Base-by-base conservation (phyloP, 2,113 vertebrate genomes). In the Nyctibius bracteatus region DNA sequence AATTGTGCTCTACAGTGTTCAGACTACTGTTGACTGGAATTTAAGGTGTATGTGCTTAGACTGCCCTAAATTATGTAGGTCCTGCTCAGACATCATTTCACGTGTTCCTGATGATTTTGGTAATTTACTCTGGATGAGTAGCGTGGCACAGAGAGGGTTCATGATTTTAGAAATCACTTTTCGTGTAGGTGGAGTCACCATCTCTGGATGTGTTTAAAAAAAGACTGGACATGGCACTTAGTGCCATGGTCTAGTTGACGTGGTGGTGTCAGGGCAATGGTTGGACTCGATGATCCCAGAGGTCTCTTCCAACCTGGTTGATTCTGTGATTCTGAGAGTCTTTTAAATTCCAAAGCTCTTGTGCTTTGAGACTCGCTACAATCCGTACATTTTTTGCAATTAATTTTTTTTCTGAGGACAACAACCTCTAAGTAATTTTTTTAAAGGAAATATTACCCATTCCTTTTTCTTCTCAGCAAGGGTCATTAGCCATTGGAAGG, bases 31-130 rank as follows among this genome's bases (percentile, higher is more conserved):
- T 85, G 43, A 14, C 39, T 59, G 37, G 33, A 59, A 35, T 35
- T 75, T 25, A 71, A 63, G 25, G 17, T 6, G 1, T 8, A 30
- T 4, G 9, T 49, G 39, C 43, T 81, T 41, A 30, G 33, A 51
- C 31, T 57, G 55, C 35, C 43, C 47, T 55, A 35, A 88, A 59
- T 44, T 23, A 23, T 6, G 15, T n/a, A 47, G 5, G 30, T 79
- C 43, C 65, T 55, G 35, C 2, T 1, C 33, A 55, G 15, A 25
- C 7, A 17, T 31, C 4, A 11, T 30, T 93, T 66, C 22, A 14
- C 19, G 23, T 27, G 4, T 0, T 71, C 35, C 22, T 0, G 1
- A 22, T 25, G 47, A n/a, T n/a, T 61, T 78, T 2, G 31, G 10
- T 59, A 27, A 52, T 37, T 75, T 37, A 59, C 43, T 41, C 25